These are phyloP conservation scores for Bubalus kerabau DNA, from an alignment of 2,113 vertebrate genomes.

Conservation along the genomic window DNA sequence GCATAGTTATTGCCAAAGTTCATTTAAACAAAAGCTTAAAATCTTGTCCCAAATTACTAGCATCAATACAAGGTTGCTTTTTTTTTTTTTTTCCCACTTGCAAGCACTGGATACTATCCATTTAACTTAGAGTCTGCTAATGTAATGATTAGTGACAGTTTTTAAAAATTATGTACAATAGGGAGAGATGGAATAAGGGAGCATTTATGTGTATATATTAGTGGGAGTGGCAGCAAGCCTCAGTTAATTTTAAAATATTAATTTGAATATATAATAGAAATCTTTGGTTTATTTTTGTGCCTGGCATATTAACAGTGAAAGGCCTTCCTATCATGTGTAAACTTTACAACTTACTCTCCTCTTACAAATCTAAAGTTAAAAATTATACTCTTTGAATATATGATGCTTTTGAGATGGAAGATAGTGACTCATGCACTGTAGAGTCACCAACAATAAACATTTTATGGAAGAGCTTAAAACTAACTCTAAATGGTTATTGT, in stretches of 20 bases:
- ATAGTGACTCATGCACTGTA: background rate
- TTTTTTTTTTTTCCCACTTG: background rate
- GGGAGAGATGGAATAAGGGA: background rate
- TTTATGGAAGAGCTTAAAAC: background rate
- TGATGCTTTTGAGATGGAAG: background rate
- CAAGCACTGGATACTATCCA: background rate
- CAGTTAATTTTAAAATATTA: background rate
- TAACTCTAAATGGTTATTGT: background rate
- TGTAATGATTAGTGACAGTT: background rate
- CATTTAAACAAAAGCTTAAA: background rate
- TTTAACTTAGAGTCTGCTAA: background rate
- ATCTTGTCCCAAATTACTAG: background rate
- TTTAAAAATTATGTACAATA: background rate
- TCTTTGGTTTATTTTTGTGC: background rate
- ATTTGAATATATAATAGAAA: background rate
- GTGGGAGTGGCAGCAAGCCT: background rate
- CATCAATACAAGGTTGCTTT: background rate
- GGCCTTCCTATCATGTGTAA: background rate
- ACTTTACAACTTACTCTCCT: background rate
- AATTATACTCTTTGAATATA: background rate
- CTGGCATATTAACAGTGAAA: background rate
- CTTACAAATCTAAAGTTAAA: background rate
- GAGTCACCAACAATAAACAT: background rate
- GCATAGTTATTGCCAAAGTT: background rate
- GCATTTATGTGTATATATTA: background rate